Conservation (phyloP, 2,113 vertebrate genomes). For the Dipodomys ordii region DNA sequence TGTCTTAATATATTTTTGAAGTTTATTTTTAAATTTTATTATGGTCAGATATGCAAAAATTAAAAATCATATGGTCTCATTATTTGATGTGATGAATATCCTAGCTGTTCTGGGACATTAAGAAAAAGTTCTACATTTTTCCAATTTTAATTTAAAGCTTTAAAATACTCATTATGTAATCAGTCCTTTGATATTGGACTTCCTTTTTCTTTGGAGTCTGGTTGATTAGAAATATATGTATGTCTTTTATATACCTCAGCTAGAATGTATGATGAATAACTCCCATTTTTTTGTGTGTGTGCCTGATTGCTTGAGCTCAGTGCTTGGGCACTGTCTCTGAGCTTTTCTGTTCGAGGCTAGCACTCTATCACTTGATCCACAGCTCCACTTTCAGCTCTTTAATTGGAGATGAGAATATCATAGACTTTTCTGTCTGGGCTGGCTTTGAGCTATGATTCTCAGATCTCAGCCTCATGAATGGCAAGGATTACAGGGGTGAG, state of each 20-base stretch:
- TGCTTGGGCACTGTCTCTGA: no score
- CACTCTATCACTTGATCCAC: no score
- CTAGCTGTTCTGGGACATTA: background rate
- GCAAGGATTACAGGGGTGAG: no score
- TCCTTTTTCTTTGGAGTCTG: constrained; percentile 56
- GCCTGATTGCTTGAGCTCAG: no score
- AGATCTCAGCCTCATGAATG: no score
- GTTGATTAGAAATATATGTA: constrained; percentile 18
- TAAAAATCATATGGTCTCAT: background rate
- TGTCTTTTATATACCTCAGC: constrained; percentile 1
- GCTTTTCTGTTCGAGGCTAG: no score
- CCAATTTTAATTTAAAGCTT: constrained; percentile 45
- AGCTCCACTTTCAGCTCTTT: no score
- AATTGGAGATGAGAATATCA: no score
- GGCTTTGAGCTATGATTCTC: no score
- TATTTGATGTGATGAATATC: constrained; percentile 3
- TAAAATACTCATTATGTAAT: constrained; percentile 15
- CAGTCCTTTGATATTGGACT: background rate
- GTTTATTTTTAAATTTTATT: constrained; percentile 48
- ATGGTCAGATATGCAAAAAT: constrained; percentile 26
- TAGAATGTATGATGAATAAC: constrained; percentile 21
- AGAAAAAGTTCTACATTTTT: background rate
- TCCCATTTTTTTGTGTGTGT: background rate
- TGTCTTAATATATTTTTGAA: constrained; percentile 44
- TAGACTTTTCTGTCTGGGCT: no score